Conservation (phyloP, 2,113 vertebrate species). For the Myrmecophaga tridactyla region DNA sequence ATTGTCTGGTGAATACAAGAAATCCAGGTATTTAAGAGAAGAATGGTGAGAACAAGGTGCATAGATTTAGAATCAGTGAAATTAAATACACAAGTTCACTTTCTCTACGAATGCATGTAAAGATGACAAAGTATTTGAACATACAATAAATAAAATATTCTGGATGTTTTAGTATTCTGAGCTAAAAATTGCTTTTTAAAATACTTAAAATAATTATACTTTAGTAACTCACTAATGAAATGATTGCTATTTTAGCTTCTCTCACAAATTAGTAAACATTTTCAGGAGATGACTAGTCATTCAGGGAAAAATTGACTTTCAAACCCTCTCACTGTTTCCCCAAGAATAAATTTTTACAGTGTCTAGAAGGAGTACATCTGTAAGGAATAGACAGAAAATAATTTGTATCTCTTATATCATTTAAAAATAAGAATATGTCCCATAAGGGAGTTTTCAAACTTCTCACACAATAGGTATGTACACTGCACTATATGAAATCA, state of each 20-base stretch:
- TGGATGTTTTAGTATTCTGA: not conserved
- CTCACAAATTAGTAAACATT: not conserved
- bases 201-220: not conserved
- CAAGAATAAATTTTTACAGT: slow-evolving; percentile 27
- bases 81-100: not conserved
- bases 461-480: slow-evolving; percentile 72
- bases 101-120: not conserved
- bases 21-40: not conserved
- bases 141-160: not conserved
- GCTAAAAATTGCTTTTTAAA: not conserved
- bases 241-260: slow-evolving; percentile 16
- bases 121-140: not conserved
- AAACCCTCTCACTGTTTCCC: slow-evolving; percentile 25
- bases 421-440: slow-evolving; percentile 58
- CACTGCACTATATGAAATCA: slow-evolving; percentile 54
- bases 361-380: slow-evolving; percentile 39
- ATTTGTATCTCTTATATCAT: slow-evolving; percentile 44
- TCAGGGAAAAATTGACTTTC: slow-evolving; percentile 12
- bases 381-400: slow-evolving; percentile 50
- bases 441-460: slow-evolving; percentile 68
- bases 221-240: not conserved
- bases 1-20: not conserved
- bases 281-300: slow-evolving; percentile 16
- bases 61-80: not conserved
- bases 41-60: not conserved